Percentiles rank a stretch among this genome's conserved stretches.
phyloP scores from a whole-genome alignment of 2,113 vertebrate species.

The Herpetotheres cachinnans region DNA sequence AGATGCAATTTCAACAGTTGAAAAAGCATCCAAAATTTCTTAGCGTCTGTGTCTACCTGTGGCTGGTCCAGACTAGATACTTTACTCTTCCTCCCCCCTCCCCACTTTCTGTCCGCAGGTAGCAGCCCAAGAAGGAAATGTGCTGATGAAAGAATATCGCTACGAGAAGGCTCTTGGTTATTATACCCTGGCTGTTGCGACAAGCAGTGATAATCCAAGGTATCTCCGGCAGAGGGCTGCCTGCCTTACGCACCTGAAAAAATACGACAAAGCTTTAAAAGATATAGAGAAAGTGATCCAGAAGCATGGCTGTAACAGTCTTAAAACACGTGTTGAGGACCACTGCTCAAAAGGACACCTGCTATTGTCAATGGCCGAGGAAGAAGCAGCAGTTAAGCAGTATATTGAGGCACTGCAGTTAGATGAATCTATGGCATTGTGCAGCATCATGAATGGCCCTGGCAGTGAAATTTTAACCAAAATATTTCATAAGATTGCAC shows the following conservation, averaged over 20 bases:
- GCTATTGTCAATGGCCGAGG: conserved; percentile 72
- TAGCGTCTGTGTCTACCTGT: too few species aligned
- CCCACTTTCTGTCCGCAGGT: conserved; percentile 56
- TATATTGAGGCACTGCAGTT: conserved; percentile 82
- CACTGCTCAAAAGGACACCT: conserved; percentile 80
- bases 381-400: conserved; percentile 76
- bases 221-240: conserved; percentile 78
- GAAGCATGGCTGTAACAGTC: conserved; percentile 28
- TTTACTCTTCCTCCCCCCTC: too few species aligned
- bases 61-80: not conserved
- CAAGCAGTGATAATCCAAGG: conserved; percentile 46
- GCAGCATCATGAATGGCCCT: conserved; percentile 66
- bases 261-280: conserved; percentile 71
- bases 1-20: not conserved
- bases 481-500: conserved; percentile 74
- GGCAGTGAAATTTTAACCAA: conserved; percentile 68
- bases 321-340: conserved; percentile 69
- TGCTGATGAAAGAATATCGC: conserved; percentile 50
- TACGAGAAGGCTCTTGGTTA: conserved; percentile 78
- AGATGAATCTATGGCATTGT: conserved; percentile 67
- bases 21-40: not conserved
- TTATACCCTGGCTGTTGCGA: conserved; percentile 79
- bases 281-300: conserved; percentile 83
- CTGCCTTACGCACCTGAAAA: conserved; percentile 77
- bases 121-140: conserved; percentile 80